Evolutionary conservation across 2,113 vertebrate genomes (phyloP).

Genomic region (Furnarius figulus): DNA sequence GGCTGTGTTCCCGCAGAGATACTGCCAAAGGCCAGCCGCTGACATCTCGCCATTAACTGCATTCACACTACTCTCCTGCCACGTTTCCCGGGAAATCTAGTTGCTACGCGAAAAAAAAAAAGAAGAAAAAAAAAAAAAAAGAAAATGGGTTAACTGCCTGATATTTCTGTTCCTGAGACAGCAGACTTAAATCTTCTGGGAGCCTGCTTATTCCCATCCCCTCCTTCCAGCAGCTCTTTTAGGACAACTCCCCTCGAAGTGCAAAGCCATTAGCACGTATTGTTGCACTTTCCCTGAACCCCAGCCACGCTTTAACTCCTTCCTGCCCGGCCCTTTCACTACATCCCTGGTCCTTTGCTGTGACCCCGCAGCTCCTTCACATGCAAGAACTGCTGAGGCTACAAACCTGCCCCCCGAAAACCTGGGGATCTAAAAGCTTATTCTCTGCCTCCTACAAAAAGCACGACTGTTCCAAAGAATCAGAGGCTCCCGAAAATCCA

Average conservation of each 20-base stretch:
- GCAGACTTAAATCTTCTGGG: conserved; percentile 31
- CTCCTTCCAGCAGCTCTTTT: conserved; percentile 4
- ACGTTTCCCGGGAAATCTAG: conserved; percentile 40
- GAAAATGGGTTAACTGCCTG: not conserved
- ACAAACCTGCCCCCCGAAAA: not conserved
- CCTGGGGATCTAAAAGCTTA: conserved; percentile 20
- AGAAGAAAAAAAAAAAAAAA: not conserved
- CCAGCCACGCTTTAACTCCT: conserved; percentile 28
- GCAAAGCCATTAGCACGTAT: conserved; percentile 9
- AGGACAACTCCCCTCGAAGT: conserved; percentile 36
- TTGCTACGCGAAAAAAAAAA: not conserved
- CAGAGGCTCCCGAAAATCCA: not conserved
- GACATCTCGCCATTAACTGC: not conserved
- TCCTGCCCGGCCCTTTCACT: not conserved
- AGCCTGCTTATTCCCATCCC: not conserved
- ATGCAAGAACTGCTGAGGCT: not conserved
- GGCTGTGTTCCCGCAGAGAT: not conserved
- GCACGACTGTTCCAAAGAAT: conserved; percentile 34
- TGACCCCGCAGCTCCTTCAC: not conserved
- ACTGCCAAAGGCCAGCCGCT: not conserved
- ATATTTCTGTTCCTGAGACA: conserved; percentile 33
- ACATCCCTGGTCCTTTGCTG: not conserved
- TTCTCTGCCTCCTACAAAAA: conserved; percentile 17
- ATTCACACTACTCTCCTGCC: not conserved
- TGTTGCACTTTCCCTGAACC: conserved; percentile 53